A percentile compares a stretch with the other conserved stretches of the same genome.
phyloP scores from a whole-genome alignment of 2,113 vertebrate genomes.

The Phocoena sinus region DNA sequence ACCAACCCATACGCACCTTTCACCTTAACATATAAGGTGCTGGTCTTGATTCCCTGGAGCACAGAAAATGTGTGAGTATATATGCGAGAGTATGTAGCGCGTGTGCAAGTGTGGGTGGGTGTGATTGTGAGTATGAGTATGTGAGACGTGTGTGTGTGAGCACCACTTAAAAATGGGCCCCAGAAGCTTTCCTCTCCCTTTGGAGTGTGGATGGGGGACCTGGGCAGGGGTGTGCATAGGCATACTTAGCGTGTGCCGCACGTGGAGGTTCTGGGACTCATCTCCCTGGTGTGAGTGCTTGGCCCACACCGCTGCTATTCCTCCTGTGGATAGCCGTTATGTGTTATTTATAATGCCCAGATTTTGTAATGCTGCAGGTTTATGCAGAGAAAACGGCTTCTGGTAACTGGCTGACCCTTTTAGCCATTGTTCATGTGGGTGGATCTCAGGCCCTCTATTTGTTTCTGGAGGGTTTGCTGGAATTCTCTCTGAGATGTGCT shows the following conservation, averaged over 20 bases:
- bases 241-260: accelerated
- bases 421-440: background rate
- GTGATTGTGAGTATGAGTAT: background rate
- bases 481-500: conserved; percentile 44
- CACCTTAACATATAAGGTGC: background rate
- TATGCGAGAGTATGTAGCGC: background rate
- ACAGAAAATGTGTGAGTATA: background rate
- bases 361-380: background rate
- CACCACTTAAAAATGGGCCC: background rate
- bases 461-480: conserved; percentile 54
- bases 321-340: background rate
- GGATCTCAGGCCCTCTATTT: background rate
- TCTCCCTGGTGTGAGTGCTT: background rate
- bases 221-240: background rate
- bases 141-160: background rate
- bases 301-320: background rate
- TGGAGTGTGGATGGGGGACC: background rate
- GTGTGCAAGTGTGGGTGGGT: background rate
- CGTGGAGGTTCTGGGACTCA: background rate
- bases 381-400: conserved; percentile 35
- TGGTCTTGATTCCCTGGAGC: background rate
- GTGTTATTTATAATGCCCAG: background rate
- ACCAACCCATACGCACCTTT: background rate
- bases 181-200: background rate
- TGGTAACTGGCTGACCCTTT: conserved; percentile 8